Evolutionary conservation across 2,888 invertebrate genomes (phyloP), one percentile per base, ranked within the genome.

Genomic region (Hecatera dysodea): DNA sequence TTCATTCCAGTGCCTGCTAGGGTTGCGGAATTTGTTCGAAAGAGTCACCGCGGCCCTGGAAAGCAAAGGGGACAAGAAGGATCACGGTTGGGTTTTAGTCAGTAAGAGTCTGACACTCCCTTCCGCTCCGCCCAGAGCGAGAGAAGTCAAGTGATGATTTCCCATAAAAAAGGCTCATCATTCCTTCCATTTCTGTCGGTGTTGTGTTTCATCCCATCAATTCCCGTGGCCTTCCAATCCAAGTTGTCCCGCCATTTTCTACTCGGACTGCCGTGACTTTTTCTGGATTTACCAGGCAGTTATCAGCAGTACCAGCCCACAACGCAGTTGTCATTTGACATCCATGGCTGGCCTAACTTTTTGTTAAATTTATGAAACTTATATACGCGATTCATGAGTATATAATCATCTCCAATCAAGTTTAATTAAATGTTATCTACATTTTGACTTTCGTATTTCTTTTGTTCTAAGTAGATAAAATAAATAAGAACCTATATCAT

Each of bases 401-500:
- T 61, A 17, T 22, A 17, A 65, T 39, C 5, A 15, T 24, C 9
- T n/a, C 24, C 12, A 42, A 59, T 27, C 27, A 56, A 50, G 29
- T 56, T n/a, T 46, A 11, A 33, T 22, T 42, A 8, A 22, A 53
- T 22, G 1, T 24, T 42, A 15, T 22, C 12, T 53, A 9, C 12
- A 46, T 50, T 36, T 27, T 44, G 12, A 22, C 15, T 60, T 64
- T 64, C 27, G 22, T 56, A n/a, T 66, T 19, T 55, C 12, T 56
- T 63, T 44, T 36, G 6, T 7, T 42, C 9, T 22, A 48, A 29
- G 24, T n/a, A 44, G 5, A 29, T 65, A 55, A 44, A 59, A n/a
- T n/a, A 48, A 52, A 29, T 29, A 71, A 56, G 65, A 62, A 60
- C 19, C 12, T 33, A 22, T 1, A 46, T 7, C 24, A 62, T 70